Conservation (phyloP, 2,113 vertebrate genomes). For the Semicossyphus pulcher region DNA sequence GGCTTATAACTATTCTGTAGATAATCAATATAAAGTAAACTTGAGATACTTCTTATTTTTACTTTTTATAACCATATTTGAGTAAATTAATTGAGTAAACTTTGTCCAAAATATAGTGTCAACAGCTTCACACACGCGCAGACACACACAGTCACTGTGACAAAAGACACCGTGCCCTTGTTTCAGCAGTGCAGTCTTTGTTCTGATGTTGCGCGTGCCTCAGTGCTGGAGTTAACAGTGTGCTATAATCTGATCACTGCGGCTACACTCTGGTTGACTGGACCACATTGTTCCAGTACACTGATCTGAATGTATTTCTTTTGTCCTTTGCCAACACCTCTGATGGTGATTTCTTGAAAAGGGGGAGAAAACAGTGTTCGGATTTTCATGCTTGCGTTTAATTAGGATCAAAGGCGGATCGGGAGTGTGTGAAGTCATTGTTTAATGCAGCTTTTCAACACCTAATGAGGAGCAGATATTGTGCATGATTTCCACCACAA, state of each 20-base stretch:
- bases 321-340: conserved; percentile 3
- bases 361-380: background rate
- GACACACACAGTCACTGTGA: background rate
- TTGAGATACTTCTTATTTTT: too few species aligned
- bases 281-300: conserved; percentile 10
- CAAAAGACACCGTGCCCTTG: background rate
- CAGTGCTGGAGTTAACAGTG: conserved; percentile 9
- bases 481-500: background rate
- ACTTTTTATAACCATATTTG: too few species aligned
- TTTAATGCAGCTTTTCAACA: background rate
- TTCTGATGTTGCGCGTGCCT: conserved; percentile 5
- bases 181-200: background rate
- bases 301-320: conserved; percentile 10
- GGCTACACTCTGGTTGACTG: conserved; percentile 5
- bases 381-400: background rate
- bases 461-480: background rate
- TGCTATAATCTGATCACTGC: conserved; percentile 25
- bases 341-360: background rate
- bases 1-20: too few species aligned
- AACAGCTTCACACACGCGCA: background rate
- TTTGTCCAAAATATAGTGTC: background rate
- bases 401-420: background rate
- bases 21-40: too few species aligned
- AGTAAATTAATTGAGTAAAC: background rate
- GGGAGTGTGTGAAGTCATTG: background rate